A percentile compares a stretch with the other conserved stretches of the same genome.
Conservation (phyloP, 2,113 vertebrate species). For the Phrynosoma platyrhinos region DNA sequence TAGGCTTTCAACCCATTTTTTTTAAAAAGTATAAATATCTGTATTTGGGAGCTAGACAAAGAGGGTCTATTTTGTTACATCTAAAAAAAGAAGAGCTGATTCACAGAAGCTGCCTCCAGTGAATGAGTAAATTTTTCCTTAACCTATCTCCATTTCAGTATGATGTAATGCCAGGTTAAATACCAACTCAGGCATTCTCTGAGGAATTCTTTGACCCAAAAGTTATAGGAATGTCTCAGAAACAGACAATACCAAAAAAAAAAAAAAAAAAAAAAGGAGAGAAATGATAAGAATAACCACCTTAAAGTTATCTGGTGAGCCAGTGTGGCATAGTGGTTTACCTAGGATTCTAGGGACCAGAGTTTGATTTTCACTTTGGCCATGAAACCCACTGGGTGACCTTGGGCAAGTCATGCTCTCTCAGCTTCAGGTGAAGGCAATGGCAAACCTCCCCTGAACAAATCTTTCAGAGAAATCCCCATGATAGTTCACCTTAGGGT, state of each 20-base stretch:
- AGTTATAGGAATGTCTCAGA: constrained; percentile 37
- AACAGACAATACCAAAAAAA: constrained; percentile 17
- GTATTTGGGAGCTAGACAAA: constrained; percentile 41
- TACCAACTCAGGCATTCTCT: constrained; percentile 56
- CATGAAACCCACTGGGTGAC: too few relatives aligned
- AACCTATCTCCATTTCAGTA: constrained; percentile 47
- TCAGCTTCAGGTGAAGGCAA: too few relatives aligned
- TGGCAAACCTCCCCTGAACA: too few relatives aligned
- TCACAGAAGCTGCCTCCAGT: constrained; percentile 44
- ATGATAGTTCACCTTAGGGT: too few relatives aligned
- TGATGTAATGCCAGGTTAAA: constrained; percentile 63
- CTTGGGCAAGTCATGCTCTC: too few relatives aligned
- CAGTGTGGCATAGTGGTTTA: too few relatives aligned
- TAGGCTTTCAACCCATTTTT: constrained; percentile 21
- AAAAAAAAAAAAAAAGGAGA: constrained; percentile 34
- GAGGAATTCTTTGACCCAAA: constrained; percentile 40
- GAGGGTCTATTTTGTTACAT: constrained; percentile 48
- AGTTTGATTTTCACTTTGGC: too few relatives aligned
- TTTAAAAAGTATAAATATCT: constrained; percentile 43
- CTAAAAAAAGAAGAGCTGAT: constrained; percentile 41
- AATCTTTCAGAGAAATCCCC: too few relatives aligned
- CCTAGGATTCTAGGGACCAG: background rate
- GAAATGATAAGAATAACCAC: constrained; percentile 29
- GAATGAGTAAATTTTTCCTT: constrained; percentile 39
- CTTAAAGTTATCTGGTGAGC: background rate